Evolutionary conservation across 1,140 invertebrate species (phyloP).

Genomic region (Magallana angulata): DNA sequence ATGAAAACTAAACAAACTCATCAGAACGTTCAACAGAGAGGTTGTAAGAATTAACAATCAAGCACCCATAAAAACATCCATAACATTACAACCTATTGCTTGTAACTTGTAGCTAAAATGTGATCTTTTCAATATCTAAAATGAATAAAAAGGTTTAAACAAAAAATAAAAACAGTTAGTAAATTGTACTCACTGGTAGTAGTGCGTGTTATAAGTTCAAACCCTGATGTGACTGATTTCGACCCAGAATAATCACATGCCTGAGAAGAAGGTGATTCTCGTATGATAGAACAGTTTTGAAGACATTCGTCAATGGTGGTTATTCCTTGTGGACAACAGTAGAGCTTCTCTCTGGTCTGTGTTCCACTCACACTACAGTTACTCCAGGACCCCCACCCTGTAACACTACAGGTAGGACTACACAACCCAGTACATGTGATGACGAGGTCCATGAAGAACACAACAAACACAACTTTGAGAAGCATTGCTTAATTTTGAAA

Average conservation of each 20-base stretch:
- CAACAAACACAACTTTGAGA: not conserved
- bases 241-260: not conserved
- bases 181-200: not conserved
- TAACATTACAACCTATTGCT: no score
- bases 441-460: not conserved
- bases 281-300: not conserved
- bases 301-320: not conserved
- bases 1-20: no score
- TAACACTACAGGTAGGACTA: not conserved
- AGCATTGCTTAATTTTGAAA: not conserved
- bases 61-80: no score
- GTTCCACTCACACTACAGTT: not conserved
- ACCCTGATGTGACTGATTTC: not conserved
- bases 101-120: no score
- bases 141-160: no score
- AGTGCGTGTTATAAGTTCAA: not conserved
- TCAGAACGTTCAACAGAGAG: no score
- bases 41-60: no score
- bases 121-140: no score
- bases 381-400: not conserved
- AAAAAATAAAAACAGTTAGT: no score
- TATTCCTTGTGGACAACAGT: conserved; percentile 18
- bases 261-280: not conserved
- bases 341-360: not conserved
- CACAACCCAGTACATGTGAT: not conserved